These are phyloP conservation scores for Crocodylus rhombifer DNA, from an alignment of 2,797 vertebrate genomes.

Conservation along the genomic window DNA sequence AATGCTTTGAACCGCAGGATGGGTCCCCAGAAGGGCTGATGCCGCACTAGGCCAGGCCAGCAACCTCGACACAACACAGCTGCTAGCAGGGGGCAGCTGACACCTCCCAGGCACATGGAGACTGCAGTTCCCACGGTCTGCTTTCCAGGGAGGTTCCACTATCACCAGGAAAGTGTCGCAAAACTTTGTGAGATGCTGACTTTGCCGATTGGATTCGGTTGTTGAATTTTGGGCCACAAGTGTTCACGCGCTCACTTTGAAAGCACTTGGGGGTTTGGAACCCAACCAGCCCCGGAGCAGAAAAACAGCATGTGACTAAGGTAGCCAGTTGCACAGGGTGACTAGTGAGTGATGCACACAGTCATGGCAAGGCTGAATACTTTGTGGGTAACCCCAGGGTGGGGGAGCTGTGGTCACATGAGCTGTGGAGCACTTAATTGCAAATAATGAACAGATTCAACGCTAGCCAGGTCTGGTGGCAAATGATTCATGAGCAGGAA, in stretches of 20 bases:
- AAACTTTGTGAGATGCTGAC: not conserved
- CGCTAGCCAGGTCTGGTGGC: not conserved
- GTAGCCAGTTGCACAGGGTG: not conserved
- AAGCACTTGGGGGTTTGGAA: not conserved
- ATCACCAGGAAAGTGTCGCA: not conserved
- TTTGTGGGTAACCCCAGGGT: no score
- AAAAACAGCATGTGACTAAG: not conserved
- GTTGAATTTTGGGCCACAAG: not conserved
- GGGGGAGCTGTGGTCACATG: no score
- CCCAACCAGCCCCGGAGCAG: not conserved
- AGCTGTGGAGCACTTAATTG: not conserved
- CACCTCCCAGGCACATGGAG: no score
- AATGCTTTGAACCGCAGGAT: not conserved
- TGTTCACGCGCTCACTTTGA: not conserved
- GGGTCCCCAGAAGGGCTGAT: not conserved
- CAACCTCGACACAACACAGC: no score
- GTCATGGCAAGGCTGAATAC: not conserved
- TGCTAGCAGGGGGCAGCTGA: no score
- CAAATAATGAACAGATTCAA: not conserved
- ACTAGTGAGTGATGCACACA: rapidly evolving
- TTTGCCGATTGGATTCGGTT: not conserved
- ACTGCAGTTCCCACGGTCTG: no score
- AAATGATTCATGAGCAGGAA: no score
- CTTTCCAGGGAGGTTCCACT: not conserved
- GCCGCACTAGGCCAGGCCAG: no score